Conservation (phyloP, 2,797 vertebrate species). For the Setipinna tenuifilis region DNA sequence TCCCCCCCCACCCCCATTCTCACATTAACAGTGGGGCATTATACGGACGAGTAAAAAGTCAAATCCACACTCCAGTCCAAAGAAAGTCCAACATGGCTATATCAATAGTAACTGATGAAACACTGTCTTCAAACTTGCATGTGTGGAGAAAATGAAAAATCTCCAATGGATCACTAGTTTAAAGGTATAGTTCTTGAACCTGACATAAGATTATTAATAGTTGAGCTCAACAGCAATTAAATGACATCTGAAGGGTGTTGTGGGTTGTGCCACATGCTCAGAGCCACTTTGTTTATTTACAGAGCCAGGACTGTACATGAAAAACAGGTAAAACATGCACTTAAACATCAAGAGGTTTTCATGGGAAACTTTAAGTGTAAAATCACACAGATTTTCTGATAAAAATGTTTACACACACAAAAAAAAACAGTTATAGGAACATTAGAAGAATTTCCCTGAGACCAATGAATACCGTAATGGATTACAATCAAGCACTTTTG, state of each 20-base stretch:
- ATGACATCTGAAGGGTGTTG: not conserved
- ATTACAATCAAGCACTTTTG: not conserved
- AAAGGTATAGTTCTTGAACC: not conserved
- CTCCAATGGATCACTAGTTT: not conserved
- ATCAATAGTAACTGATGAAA: not conserved
- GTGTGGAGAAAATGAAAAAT: not conserved
- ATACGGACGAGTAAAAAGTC: conserved; percentile 30
- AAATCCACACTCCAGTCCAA: not conserved
- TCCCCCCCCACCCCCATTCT: conserved; percentile 56
- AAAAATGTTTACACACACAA: not conserved
- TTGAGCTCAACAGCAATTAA: not conserved
- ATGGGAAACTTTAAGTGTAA: no score
- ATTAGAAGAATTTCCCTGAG: not conserved
- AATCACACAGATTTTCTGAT: not conserved
- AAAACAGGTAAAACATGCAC: not conserved
- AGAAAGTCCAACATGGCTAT: not conserved
- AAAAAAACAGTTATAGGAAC: not conserved
- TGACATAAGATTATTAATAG: not conserved
- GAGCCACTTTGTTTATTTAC: no score
- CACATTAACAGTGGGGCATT: conserved; percentile 60
- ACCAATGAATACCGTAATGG: not conserved
- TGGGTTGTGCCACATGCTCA: not conserved
- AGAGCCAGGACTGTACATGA: not conserved
- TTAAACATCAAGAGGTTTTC: no score
- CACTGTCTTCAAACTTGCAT: not conserved